phyloP scores from a whole-genome alignment of 2,797 vertebrate species.

The Tenualosa thibaudeaui region DNA sequence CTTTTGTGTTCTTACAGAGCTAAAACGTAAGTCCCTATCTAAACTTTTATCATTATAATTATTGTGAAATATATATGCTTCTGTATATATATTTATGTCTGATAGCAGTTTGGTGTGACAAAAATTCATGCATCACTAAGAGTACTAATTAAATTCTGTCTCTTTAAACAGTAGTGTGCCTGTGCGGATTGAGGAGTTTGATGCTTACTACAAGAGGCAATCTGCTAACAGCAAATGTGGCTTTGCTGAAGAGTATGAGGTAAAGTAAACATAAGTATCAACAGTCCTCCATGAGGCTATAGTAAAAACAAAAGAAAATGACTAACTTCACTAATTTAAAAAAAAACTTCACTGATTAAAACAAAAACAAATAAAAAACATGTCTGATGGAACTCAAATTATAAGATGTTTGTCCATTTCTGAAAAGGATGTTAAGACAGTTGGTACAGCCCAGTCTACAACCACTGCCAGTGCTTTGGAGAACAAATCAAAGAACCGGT shows the following conservation, averaged over 20 bases:
- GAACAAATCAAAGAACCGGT: slow-evolving; percentile 95
- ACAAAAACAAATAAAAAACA: too few relatives aligned
- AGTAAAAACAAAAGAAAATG: neutral
- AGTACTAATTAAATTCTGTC: neutral
- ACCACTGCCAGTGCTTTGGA: slow-evolving; percentile 76
- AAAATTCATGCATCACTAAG: neutral
- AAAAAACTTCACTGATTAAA: neutral
- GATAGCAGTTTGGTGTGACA: neutral
- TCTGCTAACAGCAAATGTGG: slow-evolving; percentile 92
- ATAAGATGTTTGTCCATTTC: neutral
- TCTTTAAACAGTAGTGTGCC: slow-evolving; percentile 74
- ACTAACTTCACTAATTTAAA: neutral
- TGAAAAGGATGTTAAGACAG: slow-evolving; percentile 82
- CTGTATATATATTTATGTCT: neutral
- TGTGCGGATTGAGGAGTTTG: slow-evolving; percentile 85
- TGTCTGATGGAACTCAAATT: neutral
- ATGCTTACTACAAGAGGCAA: slow-evolving; percentile 88
- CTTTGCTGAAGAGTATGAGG: slow-evolving; percentile 94
- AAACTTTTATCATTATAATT: neutral
- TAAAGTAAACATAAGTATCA: slow-evolving; percentile 49
- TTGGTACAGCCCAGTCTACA: slow-evolving; percentile 83
- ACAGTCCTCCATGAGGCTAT: neutral
- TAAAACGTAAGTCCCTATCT: slow-evolving; percentile 69
- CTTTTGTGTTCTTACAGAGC: slow-evolving; percentile 55
- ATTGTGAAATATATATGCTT: neutral